Conservation (phyloP, 2,888 invertebrate genomes). For the Xiphydria camelus region DNA sequence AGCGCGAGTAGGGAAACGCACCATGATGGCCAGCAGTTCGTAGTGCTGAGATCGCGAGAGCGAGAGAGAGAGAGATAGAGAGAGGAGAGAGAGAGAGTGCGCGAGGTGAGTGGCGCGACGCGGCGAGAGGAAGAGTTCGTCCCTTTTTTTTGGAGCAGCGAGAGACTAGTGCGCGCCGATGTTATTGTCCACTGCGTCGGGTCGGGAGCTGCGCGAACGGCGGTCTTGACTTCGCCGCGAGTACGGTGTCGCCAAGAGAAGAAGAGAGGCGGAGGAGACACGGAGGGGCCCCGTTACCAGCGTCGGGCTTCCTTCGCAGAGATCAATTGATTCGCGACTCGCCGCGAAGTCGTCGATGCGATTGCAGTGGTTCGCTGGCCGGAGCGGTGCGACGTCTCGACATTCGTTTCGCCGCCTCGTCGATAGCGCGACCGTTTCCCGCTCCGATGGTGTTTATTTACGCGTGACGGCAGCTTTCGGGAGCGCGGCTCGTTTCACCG, state of each 20-base stretch:
- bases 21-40: conserved; percentile 21
- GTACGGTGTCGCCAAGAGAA: conserved; percentile 11
- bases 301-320: not conserved
- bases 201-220: conserved; percentile 1
- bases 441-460: conserved; percentile 34
- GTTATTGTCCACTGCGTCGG: conserved; percentile 5
- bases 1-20: conserved; percentile 8
- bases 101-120: not conserved
- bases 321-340: conserved; percentile 2
- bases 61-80: conserved; percentile 8
- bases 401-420: conserved; percentile 15
- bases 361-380: conserved; percentile 28
- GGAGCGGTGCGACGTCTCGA: conserved; percentile 14
- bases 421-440: conserved; percentile 17
- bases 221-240: not conserved
- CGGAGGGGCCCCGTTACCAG: conserved; percentile 1
- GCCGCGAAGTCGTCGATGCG: conserved; percentile 17
- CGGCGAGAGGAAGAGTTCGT: conserved; percentile 15
- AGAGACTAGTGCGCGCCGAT: conserved; percentile 9
- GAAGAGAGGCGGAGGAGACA: conserved; percentile 11
- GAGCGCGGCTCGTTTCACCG: conserved; percentile 26
- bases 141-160: conserved; percentile 14
- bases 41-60: conserved; percentile 2
- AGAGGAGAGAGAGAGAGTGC: conserved; percentile 2
- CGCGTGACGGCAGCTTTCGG: conserved; percentile 36